A percentile compares a stretch with the other conserved stretches of the same genome.
Evolutionary conservation across 1,140 invertebrate species (phyloP).

Genomic region (Neodiprion virginianus): DNA sequence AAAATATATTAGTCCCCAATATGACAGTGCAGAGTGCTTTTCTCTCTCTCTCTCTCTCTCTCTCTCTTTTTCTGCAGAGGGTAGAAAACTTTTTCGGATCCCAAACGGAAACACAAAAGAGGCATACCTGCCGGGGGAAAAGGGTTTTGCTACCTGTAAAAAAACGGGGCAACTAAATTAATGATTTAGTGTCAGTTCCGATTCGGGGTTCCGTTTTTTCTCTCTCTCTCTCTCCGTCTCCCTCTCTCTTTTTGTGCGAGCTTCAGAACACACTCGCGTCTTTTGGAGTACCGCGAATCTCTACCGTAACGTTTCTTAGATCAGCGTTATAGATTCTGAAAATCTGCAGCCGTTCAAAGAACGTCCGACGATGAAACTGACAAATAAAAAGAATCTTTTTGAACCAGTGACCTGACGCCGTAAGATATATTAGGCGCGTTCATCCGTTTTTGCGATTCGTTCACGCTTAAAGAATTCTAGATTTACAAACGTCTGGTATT

Average conservation of each 20-base stretch:
- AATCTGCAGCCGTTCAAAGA: neutral
- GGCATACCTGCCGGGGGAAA: constrained; percentile 52
- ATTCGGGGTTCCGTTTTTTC: constrained; percentile 39
- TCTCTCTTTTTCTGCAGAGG: neutral
- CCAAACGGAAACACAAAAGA: constrained; percentile 34
- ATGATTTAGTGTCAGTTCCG: constrained; percentile 60
- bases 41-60: constrained; percentile 30
- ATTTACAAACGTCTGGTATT: too few relatives aligned
- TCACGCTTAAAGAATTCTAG: neutral
- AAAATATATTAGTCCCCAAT: constrained; percentile 64
- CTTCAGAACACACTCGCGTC: neutral
- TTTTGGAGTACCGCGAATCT: neutral
- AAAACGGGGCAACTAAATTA: constrained; percentile 53
- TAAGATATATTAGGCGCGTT: neutral
- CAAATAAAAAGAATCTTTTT: neutral
- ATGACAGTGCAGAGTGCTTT: constrained; percentile 62
- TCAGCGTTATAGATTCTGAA: neutral
- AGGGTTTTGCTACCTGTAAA: constrained; percentile 55
- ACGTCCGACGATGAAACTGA: neutral
- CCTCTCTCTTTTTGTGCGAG: neutral
- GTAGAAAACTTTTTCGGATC: constrained; percentile 36
- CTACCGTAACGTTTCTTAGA: neutral
- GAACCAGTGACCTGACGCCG: neutral
- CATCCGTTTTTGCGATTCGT: neutral
- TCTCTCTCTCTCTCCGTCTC: constrained; percentile 13